phyloP scores from a whole-genome alignment of 2,113 vertebrate genomes.

The Anthoscopus minutus region DNA sequence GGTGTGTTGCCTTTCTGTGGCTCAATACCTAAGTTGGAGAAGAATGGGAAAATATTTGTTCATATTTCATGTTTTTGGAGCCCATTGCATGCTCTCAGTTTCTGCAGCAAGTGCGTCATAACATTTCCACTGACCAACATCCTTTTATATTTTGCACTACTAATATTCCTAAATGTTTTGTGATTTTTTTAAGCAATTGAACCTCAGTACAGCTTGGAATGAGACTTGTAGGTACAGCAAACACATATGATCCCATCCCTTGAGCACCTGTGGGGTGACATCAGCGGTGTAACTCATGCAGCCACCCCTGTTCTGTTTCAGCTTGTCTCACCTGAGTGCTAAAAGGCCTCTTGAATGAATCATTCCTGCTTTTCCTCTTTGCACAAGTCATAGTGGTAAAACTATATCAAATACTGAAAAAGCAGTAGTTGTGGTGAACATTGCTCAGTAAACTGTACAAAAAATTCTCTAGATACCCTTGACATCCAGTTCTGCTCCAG shows the following conservation, averaged over 20 bases:
- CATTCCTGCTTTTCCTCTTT: not conserved
- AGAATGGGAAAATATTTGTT: not conserved
- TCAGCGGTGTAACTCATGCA: accelerated
- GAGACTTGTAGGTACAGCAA: not conserved
- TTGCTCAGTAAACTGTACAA: not conserved
- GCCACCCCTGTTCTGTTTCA: accelerated
- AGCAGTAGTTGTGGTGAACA: not conserved
- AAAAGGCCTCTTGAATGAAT: not conserved
- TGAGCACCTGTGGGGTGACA: not conserved
- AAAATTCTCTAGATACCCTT: not conserved
- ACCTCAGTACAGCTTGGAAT: not conserved
- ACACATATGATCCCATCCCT: not conserved
- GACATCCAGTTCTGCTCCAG: not conserved
- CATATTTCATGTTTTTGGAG: not conserved
- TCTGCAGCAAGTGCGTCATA: accelerated
- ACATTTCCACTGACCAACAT: not conserved
- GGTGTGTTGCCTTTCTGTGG: not conserved
- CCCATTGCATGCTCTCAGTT: not conserved
- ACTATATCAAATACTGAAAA: not conserved
- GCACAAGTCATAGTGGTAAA: not conserved
- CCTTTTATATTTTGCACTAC: not conserved
- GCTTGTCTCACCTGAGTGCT: not conserved
- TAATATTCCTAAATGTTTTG: not conserved
- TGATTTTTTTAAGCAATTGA: not conserved
- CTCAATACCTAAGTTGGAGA: not conserved